phyloP scores from a whole-genome alignment of 2,113 vertebrate species.

The Corvus hawaiiensis region DNA sequence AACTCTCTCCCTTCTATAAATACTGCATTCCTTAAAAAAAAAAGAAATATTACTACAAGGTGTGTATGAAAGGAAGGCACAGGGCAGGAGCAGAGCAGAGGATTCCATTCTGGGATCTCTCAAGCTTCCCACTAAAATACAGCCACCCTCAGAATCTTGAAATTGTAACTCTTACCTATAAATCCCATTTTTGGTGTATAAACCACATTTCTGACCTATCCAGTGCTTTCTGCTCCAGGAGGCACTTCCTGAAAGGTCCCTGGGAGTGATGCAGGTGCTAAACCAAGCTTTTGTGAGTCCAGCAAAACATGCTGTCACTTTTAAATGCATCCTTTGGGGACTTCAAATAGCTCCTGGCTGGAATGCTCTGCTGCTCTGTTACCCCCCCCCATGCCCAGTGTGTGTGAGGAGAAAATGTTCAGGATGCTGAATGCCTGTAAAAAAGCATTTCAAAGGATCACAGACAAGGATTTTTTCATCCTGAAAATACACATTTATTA shows the following conservation, averaged over 20 bases:
- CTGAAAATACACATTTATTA: constrained; percentile 4
- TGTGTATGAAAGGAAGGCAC: neutral
- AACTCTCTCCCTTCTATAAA: neutral
- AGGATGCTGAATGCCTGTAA: neutral
- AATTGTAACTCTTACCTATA: neutral
- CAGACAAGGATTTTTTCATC: neutral
- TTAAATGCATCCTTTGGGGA: neutral
- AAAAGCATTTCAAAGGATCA: neutral
- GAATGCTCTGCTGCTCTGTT: neutral
- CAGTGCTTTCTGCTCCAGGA: neutral
- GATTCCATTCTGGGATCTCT: neutral
- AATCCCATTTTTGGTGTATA: neutral
- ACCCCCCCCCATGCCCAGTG: rapidly evolving
- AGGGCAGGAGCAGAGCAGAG: neutral
- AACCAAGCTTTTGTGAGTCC: neutral
- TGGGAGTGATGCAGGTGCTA: neutral
- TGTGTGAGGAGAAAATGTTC: neutral
- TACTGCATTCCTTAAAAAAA: neutral
- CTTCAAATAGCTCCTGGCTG: neutral
- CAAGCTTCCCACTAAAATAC: neutral
- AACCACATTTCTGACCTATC: neutral
- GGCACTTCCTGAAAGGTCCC: neutral
- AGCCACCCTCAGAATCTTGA: neutral
- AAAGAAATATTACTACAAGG: neutral
- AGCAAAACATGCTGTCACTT: neutral